Conservation (phyloP, 2,113 vertebrate genomes). For the Halichoerus grypus region DNA sequence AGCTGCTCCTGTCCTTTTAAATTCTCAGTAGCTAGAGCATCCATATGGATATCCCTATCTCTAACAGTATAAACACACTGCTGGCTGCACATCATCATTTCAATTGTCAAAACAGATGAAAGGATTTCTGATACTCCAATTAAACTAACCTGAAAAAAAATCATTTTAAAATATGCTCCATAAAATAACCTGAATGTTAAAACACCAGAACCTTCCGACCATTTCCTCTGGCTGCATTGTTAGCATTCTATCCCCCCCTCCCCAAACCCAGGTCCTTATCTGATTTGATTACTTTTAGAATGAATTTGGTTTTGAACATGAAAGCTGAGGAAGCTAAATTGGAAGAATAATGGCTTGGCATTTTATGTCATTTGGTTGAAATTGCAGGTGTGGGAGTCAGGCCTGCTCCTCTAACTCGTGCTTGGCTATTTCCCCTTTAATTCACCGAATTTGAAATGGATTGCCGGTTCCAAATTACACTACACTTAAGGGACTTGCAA, state of each 20-base stretch:
- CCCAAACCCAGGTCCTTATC: conserved; percentile 26
- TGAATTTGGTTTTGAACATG: conserved; percentile 76
- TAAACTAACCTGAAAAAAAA: conserved; percentile 83
- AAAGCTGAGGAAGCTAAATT: conserved; percentile 79
- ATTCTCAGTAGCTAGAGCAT: conserved; percentile 72
- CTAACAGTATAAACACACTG: conserved; percentile 15
- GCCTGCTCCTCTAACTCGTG: conserved; percentile 64
- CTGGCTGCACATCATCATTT: conserved; percentile 75
- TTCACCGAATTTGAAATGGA: conserved; percentile 82
- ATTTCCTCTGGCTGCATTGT: conserved; percentile 25
- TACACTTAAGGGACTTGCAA: conserved; percentile 83
- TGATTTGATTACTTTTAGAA: conserved; percentile 81
- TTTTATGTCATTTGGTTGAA: conserved; percentile 84
- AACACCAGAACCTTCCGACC: conserved; percentile 63
- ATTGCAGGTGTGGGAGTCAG: conserved; percentile 83
- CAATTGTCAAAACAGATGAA: conserved; percentile 83
- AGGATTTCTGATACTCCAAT: conserved; percentile 81
- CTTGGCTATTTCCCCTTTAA: conserved; percentile 82
- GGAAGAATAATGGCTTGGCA: conserved; percentile 83
- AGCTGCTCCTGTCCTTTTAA: conserved; percentile 78
- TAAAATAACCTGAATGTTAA: conserved; percentile 80
- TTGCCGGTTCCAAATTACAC: conserved; percentile 81
- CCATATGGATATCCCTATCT: conserved; percentile 74
- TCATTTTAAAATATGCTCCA: conserved; percentile 81
- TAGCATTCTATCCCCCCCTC: conserved; percentile 43